These are phyloP conservation scores for Anas bahamensis DNA, from an alignment of 2,797 vertebrate genomes.

Conservation along the genomic window DNA sequence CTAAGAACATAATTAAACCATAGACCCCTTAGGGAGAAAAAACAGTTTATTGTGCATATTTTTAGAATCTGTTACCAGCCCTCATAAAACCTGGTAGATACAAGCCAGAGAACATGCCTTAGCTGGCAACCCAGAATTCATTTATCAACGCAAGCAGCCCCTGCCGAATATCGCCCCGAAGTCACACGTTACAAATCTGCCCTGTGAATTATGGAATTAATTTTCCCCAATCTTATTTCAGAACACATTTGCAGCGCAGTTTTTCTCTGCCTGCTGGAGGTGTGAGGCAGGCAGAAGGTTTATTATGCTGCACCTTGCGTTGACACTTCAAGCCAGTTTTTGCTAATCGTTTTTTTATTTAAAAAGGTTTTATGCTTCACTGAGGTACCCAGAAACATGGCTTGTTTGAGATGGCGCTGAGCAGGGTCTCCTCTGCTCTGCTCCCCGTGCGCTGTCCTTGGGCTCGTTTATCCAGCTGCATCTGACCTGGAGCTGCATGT, in stretches of 20 bases:
- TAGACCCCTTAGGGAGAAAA: constrained; percentile 64
- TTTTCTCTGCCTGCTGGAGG: background rate
- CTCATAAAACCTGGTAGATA: constrained; percentile 37
- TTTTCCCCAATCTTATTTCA: constrained; percentile 11
- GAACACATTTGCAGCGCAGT: background rate
- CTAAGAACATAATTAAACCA: constrained; percentile 72
- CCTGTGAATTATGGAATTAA: constrained; percentile 25
- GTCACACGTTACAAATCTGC: constrained; percentile 64
- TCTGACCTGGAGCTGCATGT: background rate
- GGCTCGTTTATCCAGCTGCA: background rate
- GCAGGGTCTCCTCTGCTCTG: background rate
- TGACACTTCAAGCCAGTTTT: background rate
- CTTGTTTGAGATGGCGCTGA: background rate
- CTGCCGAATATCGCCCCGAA: background rate
- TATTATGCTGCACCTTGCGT: background rate
- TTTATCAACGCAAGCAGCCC: background rate
- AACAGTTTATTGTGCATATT: constrained; percentile 66
- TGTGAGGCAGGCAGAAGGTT: background rate
- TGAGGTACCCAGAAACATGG: background rate
- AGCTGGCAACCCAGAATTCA: constrained; percentile 6
- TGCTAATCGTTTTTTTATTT: background rate
- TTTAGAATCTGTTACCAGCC: constrained; percentile 65
- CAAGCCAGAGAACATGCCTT: constrained; percentile 17
- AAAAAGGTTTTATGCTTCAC: background rate
- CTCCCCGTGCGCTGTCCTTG: fast-evolving